Percentiles rank a stretch among this genome's conserved stretches.
These are phyloP conservation scores for Xanthostigma xanthostigma DNA, from an alignment of 2,888 invertebrate genomes.

Conservation along the genomic window DNA sequence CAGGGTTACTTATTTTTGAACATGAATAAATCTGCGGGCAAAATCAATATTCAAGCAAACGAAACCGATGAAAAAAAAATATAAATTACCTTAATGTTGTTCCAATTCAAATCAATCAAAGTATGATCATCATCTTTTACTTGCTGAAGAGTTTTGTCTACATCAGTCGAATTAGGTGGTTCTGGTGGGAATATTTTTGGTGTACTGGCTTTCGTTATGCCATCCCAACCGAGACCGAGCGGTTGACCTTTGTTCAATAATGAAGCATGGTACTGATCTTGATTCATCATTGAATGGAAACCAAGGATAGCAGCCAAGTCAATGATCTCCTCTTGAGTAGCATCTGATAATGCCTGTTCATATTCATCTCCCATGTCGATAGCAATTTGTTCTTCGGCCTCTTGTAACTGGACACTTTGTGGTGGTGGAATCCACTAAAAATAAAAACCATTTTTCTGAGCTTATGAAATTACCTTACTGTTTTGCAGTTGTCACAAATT, in stretches of 20 bases:
- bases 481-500: too few species aligned
- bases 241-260: conserved; percentile 83
- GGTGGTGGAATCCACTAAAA: conserved; percentile 73
- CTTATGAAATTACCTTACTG: too few species aligned
- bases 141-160: conserved; percentile 81
- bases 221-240: conserved; percentile 82
- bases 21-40: not conserved
- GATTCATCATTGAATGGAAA: conserved; percentile 99
- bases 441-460: conserved; percentile 4
- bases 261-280: conserved; percentile 98
- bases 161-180: conserved; percentile 92
- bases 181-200: conserved; percentile 84
- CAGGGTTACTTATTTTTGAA: not conserved
- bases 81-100: conserved; percentile 86
- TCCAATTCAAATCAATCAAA: conserved; percentile 90
- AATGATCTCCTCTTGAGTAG: conserved; percentile 93
- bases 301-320: conserved; percentile 97
- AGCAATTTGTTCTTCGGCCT: conserved; percentile 81
- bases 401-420: conserved; percentile 51
- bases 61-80: not conserved
- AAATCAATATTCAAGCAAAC: too few species aligned
- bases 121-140: conserved; percentile 79
- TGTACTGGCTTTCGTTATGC: conserved; percentile 86
- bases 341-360: conserved; percentile 73
- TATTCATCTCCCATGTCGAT: conserved; percentile 91